Evolutionary conservation across 1,140 invertebrate genomes (phyloP).

Genomic region (Octopus bimaculoides): DNA sequence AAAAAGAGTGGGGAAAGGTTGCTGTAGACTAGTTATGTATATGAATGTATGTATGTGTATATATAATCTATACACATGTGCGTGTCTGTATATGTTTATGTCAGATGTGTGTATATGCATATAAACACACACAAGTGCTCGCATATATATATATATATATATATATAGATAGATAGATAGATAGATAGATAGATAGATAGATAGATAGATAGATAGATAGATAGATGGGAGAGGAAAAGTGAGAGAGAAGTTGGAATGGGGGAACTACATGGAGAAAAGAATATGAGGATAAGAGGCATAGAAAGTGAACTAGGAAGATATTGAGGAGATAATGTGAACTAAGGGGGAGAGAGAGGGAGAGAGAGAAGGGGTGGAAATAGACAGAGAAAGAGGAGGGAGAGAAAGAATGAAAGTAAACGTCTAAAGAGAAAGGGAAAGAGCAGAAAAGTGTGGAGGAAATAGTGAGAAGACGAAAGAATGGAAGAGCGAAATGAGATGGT

Average conservation of each 20-base stretch:
- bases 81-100: no score
- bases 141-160: no score
- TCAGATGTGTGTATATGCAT: no score
- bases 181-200: background rate
- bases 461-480: background rate
- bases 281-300: background rate
- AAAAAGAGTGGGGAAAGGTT: background rate
- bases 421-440: background rate
- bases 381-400: background rate
- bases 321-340: background rate
- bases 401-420: background rate
- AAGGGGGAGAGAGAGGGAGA: background rate
- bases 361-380: background rate
- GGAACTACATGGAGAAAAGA: background rate
- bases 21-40: no score
- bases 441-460: background rate
- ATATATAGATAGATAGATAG: background rate
- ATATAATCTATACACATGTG: no score
- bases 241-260: background rate
- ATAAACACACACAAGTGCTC: no score
- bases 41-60: no score
- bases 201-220: background rate
- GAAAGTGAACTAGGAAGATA: background rate
- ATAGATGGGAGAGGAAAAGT: background rate
- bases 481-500: background rate